These are phyloP conservation scores for Takifugu rubripes DNA, from an alignment of 2,797 vertebrate species.

Conservation along the genomic window DNA sequence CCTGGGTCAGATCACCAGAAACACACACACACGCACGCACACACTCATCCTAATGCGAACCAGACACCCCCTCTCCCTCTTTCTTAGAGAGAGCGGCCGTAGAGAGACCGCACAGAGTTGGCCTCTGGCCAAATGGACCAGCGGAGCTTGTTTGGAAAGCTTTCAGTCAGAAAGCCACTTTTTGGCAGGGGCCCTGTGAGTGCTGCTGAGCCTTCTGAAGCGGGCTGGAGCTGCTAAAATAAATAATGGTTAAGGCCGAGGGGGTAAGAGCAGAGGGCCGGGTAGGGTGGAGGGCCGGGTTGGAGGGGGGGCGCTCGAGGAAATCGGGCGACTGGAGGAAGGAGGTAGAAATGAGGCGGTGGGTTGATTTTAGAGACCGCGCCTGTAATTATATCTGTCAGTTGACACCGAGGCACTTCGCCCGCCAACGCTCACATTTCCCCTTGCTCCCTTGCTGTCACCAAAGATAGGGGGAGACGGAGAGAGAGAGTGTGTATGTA, in stretches of 20 bases:
- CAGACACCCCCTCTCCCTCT: constrained; percentile 65
- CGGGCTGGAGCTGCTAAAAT: constrained; percentile 80
- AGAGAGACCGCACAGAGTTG: constrained; percentile 73
- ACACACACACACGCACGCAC: constrained; percentile 43
- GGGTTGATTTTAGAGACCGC: constrained; percentile 54
- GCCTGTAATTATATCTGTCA: constrained; percentile 84
- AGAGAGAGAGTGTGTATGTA: neutral
- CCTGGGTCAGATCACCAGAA: constrained; percentile 65
- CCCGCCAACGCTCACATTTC: constrained; percentile 65
- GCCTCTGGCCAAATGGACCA: constrained; percentile 80
- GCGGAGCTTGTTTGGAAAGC: constrained; percentile 85
- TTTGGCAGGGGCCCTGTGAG: constrained; percentile 68
- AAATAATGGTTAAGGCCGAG: constrained; percentile 73
- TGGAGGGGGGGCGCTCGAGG: constrained; percentile 28
- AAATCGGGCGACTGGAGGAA: constrained; percentile 19
- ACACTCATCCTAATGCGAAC: constrained; percentile 67
- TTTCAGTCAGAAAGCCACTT: constrained; percentile 85
- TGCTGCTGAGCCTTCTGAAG: constrained; percentile 72
- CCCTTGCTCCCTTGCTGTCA: constrained; percentile 49
- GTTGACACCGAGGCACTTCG: constrained; percentile 74
- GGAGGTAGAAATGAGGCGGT: neutral
- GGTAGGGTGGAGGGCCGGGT: constrained; percentile 22
- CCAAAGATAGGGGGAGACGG: constrained; percentile 26
- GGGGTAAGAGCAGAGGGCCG: constrained; percentile 47
- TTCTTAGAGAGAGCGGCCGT: constrained; percentile 55